phyloP scores from a whole-genome alignment of 1,140 invertebrate genomes.

The Lepidurus arcticus region DNA sequence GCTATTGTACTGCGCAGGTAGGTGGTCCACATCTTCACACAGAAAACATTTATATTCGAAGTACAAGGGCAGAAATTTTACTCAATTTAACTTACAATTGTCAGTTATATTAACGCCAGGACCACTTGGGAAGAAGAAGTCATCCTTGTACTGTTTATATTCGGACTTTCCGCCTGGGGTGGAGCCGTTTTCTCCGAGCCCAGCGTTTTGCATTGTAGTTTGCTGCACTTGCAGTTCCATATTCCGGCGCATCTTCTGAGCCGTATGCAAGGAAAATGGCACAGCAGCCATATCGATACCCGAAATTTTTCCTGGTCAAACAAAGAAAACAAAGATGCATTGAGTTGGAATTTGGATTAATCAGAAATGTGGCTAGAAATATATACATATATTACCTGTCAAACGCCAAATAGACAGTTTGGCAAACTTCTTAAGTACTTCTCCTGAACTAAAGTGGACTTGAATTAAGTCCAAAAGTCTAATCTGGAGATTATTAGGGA shows the following conservation, averaged over 20 bases:
- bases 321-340: not conserved
- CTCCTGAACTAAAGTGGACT: not conserved
- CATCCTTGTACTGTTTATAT: slow-evolving; percentile 24
- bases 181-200: slow-evolving; percentile 28
- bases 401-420: not conserved
- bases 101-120: slow-evolving; percentile 11
- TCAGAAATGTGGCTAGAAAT: not conserved
- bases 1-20: slow-evolving; percentile 70
- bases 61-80: not conserved
- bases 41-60: slow-evolving; percentile 27
- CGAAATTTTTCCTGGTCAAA: not conserved
- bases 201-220: slow-evolving; percentile 28
- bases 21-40: slow-evolving; percentile 47
- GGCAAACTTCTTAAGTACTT: not conserved
- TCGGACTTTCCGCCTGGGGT: slow-evolving; percentile 20
- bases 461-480: not conserved
- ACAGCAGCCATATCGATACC: slow-evolving; percentile 38
- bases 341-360: not conserved
- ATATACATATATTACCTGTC: not conserved
- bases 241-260: slow-evolving; percentile 38
- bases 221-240: slow-evolving; percentile 31
- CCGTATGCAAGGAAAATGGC: slow-evolving; percentile 38
- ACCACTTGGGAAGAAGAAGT: not conserved
- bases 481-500: not conserved
- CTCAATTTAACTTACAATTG: slow-evolving; percentile 22